Conservation (phyloP, 2,797 vertebrate species). For the Rhinoraja longicauda region DNA sequence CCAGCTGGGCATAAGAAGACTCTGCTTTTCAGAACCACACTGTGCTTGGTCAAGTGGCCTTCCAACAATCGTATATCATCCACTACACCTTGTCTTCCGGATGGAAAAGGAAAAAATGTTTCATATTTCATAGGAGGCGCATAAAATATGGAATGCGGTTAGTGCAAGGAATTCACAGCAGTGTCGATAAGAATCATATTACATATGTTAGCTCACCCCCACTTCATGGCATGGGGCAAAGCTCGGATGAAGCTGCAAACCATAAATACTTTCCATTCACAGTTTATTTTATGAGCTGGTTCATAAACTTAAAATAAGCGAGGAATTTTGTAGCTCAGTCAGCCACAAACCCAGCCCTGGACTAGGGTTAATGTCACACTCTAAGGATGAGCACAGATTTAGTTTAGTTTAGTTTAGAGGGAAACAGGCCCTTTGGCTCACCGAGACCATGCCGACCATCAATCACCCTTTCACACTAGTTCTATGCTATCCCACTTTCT, state of each 20-base stretch:
- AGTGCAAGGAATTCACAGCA: not conserved
- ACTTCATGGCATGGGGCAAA: not conserved
- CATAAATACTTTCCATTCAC: not conserved
- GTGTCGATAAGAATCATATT: not conserved
- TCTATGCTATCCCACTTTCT: no score
- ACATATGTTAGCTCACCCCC: no score
- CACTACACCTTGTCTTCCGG: not conserved
- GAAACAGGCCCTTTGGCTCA: no score
- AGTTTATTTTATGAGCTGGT: not conserved
- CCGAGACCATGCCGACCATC: no score
- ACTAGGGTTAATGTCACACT: no score
- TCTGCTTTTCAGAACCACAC: not conserved
- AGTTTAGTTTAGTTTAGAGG: no score
- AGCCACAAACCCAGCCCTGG: not conserved
- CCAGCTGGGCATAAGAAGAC: not conserved
- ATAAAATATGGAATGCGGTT: slow-evolving; percentile 12
- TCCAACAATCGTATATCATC: not conserved
- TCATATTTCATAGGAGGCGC: not conserved
- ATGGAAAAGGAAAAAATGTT: not conserved
- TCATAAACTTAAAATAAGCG: not conserved
- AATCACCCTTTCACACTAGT: no score
- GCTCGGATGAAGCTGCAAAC: not conserved
- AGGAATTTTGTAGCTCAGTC: not conserved
- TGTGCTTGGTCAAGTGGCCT: not conserved
- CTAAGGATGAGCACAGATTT: not conserved